Evolutionary conservation across 2,797 vertebrate genomes (phyloP).

Genomic region (Pangasius djambal): DNA sequence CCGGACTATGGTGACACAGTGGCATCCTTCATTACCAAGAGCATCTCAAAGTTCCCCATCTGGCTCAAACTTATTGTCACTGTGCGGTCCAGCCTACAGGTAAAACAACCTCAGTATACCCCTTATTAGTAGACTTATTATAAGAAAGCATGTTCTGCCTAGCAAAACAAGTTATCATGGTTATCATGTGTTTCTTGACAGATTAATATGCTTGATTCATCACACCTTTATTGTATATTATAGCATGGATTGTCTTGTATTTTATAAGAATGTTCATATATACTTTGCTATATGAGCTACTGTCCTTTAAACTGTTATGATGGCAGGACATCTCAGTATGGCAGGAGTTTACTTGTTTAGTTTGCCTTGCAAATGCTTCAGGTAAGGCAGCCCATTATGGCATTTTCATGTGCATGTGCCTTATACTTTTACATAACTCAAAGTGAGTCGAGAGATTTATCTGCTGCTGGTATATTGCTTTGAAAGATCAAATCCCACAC

Average conservation of each 20-base stretch:
- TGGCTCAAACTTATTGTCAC: conserved; percentile 97
- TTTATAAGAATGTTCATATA: not conserved
- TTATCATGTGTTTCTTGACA: not conserved
- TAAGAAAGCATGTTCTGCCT: not conserved
- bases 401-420: not conserved
- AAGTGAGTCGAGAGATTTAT: not conserved
- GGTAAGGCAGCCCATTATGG: not conserved
- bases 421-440: not conserved
- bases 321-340: too few species aligned
- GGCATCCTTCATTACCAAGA: conserved; percentile 92
- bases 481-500: not conserved
- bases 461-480: not conserved
- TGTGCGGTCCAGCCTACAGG: conserved; percentile 90
- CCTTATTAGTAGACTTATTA: not conserved
- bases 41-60: conserved; percentile 88
- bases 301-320: not conserved
- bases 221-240: not conserved
- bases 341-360: not conserved
- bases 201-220: not conserved
- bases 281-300: not conserved
- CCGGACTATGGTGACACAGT: conserved; percentile 98
- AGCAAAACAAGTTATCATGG: not conserved
- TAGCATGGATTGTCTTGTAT: not conserved
- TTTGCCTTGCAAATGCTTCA: not conserved
- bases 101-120: conserved; percentile 63